A percentile compares a stretch with the other conserved stretches of the same genome.
Conservation (phyloP, 2,797 vertebrate genomes). For the Silurus aristotelis region DNA sequence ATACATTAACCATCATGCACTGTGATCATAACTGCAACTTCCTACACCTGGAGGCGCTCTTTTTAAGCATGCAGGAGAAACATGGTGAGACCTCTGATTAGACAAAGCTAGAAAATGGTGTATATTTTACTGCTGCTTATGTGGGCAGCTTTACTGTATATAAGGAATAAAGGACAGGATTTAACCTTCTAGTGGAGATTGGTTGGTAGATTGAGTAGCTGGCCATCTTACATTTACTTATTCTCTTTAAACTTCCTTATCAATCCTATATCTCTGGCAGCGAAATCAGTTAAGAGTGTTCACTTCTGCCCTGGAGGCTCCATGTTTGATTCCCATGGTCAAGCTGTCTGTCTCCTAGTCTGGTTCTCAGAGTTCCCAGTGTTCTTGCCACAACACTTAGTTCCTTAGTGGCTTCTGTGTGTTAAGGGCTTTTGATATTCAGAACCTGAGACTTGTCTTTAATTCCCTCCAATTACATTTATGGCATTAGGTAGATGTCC, state of each 20-base stretch:
- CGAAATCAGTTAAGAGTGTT: not conserved
- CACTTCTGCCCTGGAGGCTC: not conserved
- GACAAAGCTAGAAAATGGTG: no score
- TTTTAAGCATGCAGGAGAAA: not conserved
- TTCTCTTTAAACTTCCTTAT: not conserved
- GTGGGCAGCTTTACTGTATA: no score
- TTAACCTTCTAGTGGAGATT: not conserved
- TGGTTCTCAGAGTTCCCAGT: not conserved
- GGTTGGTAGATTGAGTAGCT: constrained; percentile 8
- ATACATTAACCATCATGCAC: not conserved
- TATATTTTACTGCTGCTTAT: no score
- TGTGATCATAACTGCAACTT: not conserved
- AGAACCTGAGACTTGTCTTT: not conserved
- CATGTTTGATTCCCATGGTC: not conserved
- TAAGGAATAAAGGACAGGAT: not conserved
- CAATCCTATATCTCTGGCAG: not conserved
- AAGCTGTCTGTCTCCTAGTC: not conserved
- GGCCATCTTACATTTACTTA: not conserved
- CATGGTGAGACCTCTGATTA: not conserved
- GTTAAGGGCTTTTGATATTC: not conserved
- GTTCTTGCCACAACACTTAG: no score
- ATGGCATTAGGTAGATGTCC: no score
- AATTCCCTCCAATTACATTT: not conserved
- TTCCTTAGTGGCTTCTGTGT: not conserved
- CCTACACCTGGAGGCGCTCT: not conserved